phyloP scores from a whole-genome alignment of 92 coral and sea anemone species.

The Phymanthus crucifer region DNA sequence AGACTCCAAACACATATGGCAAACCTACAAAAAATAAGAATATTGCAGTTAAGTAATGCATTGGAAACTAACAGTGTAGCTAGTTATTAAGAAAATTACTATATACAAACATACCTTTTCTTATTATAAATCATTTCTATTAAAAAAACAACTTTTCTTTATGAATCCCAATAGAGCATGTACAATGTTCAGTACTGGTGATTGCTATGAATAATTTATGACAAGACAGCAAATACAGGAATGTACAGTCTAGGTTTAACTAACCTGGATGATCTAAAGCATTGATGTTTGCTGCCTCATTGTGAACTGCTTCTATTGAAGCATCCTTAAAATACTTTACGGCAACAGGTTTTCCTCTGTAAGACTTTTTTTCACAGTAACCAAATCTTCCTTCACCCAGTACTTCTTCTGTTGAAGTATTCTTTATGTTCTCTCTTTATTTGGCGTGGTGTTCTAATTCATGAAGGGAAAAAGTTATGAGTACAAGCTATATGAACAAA shows the following conservation, averaged over 20 bases:
- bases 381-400: constrained; percentile 27
- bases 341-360: constrained; percentile 17
- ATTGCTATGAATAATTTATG: not conserved
- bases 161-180: not conserved
- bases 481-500: constrained; percentile 8
- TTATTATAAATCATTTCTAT: not conserved
- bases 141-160: not conserved
- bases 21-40: constrained; percentile 27
- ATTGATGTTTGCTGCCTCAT: constrained; percentile 24
- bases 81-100: too few relatives aligned
- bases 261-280: constrained; percentile 27
- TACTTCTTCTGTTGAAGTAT: not conserved
- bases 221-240: not conserved
- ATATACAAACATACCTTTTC: too few relatives aligned
- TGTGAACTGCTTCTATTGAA: not conserved
- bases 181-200: not conserved
- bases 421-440: constrained; percentile 13
- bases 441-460: constrained; percentile 12
- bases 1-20: constrained; percentile 51
- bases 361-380: constrained; percentile 20
- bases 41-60: not conserved
- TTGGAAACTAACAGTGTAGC: not conserved
- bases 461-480: not conserved
- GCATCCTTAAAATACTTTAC: constrained; percentile 19
- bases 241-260: constrained; percentile 5